Conservation (phyloP, 30 jellyfish, hydroid and myxozoan species). For the Aurelia coerulea region DNA sequence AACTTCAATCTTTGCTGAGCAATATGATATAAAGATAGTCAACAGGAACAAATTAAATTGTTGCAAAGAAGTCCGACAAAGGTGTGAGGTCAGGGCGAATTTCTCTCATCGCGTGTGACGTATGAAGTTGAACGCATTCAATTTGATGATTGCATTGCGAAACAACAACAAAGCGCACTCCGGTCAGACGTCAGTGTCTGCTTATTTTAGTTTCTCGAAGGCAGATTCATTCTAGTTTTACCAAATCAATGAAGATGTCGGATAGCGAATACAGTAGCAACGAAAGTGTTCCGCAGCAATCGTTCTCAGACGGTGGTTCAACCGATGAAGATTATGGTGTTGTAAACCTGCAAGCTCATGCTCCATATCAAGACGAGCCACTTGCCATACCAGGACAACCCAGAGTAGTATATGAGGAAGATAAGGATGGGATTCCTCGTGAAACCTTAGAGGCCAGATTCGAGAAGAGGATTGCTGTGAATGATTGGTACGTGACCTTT, state of each 20-base stretch:
- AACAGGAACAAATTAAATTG: background rate
- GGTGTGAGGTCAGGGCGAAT: slow-evolving; percentile 11
- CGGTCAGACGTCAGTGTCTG: background rate
- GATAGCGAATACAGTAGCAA: slow-evolving; percentile 21
- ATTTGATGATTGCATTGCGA: background rate
- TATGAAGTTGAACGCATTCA: slow-evolving; percentile 9
- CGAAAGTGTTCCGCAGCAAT: background rate
- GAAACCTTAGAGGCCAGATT: slow-evolving; percentile 20
- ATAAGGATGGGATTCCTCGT: background rate
- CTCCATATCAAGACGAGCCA: slow-evolving; percentile 43
- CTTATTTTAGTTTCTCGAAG: background rate
- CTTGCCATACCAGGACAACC: background rate
- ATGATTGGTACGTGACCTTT: background rate
- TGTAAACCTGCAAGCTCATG: slow-evolving; percentile 11
- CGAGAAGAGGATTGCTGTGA: slow-evolving; percentile 3
- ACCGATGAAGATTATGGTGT: slow-evolving; percentile 6
- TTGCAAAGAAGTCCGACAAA: background rate
- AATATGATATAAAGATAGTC: slow-evolving; percentile 6
- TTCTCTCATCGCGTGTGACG: slow-evolving; percentile 18
- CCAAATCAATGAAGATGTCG: slow-evolving; percentile 25
- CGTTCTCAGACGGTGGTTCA: background rate
- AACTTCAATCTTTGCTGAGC: slow-evolving; percentile 18
- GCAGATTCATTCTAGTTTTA: background rate
- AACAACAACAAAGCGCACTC: background rate
- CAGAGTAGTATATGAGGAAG: background rate